Evolutionary conservation across 2,113 vertebrate genomes (phyloP), one percentile per base, ranked within the genome.

Genomic region (Litocranius walleri): DNA sequence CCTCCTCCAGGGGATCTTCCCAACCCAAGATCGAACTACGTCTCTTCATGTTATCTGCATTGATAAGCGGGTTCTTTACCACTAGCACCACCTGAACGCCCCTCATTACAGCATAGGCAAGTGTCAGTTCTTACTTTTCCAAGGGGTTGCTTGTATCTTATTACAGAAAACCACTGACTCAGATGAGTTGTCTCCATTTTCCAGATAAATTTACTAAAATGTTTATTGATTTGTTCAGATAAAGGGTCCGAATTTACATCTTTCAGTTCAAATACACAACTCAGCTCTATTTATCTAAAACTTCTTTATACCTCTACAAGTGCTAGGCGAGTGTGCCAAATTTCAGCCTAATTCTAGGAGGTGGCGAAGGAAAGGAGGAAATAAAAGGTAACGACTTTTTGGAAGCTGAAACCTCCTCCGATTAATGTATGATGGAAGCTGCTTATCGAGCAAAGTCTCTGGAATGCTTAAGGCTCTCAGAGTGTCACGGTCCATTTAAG

Each of bases 391-490:
- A 16, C 48, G 61, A 13, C 11, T 12, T 90, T 23, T 52, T 45
- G 8, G 23, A 88, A 19, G 59, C 16, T 82, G 29, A 30, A 1
- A 3, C 5, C 6, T n/a, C 29, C 10, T 77, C 16, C 0, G 21
- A 45, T 54, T 80, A 33, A 80, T 91, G 83, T 93, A 71, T 45
- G 23, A n/a, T 50, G 30, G 67, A 87, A 95, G 45, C 9, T 64
- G 90, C 56, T 90, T 48, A 74, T 64, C 4, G 27, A 45, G 86
- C 82, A 92, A 83, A 74, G 19, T 50, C 40, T 77, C 82, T 8
- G 1, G 12, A 36, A 82, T 8, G 30, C 61, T 61, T 78, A 71
- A 29, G 45, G 80, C 29, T 84, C 19, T 57, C 48, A 29, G 9
- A 25, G 11, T 4, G 40, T 90, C 61, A 59, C 5, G 21, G 4